Evolutionary conservation across 2,888 invertebrate species (phyloP).

Genomic region (Branchellion lobata): DNA sequence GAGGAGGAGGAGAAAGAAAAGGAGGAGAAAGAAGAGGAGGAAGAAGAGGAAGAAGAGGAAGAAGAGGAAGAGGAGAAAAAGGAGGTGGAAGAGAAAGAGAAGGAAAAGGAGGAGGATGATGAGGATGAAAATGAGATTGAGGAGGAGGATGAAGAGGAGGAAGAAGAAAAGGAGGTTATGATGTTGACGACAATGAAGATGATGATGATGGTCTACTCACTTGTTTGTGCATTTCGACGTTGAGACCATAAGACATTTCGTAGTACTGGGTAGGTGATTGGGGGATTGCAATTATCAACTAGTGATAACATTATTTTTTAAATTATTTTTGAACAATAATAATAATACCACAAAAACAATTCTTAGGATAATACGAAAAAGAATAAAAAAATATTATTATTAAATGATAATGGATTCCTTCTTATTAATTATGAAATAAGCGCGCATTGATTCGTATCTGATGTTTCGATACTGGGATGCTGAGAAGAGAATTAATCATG

Average conservation of each 20-base stretch:
- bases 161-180: not conserved
- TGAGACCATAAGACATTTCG: constrained; percentile 92
- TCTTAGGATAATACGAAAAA: too few relatives aligned
- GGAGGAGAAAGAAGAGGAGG: not conserved
- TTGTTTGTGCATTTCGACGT: constrained; percentile 94
- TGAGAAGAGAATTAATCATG: too few relatives aligned
- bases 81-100: not conserved
- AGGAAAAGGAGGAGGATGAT: not conserved
- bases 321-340: not conserved
- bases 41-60: not conserved
- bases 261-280: constrained; percentile 73
- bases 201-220: constrained; percentile 51
- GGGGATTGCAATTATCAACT: not conserved
- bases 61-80: not conserved
- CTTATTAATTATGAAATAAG: too few relatives aligned
- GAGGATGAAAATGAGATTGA: not conserved
- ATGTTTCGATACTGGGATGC: too few relatives aligned
- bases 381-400: too few relatives aligned
- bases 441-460: too few relatives aligned
- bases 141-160: not conserved
- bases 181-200: not conserved
- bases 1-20: not conserved
- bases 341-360: too few relatives aligned
- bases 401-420: too few relatives aligned
- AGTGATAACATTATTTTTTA: not conserved